Conservation (phyloP, 1,140 invertebrate genomes). For the Drosophila subpulchrella region DNA sequence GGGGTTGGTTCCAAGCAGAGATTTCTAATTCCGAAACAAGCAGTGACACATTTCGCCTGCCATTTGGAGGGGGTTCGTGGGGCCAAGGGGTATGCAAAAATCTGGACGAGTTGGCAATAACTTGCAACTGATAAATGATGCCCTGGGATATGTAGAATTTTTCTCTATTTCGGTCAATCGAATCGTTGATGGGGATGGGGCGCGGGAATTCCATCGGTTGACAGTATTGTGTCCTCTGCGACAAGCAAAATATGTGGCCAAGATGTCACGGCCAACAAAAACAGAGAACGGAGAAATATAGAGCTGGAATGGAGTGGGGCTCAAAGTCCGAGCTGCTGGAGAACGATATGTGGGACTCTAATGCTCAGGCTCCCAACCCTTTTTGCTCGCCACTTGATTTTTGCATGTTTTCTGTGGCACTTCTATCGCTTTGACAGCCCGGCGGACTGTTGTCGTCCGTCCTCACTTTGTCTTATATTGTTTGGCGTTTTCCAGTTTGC, state of each 20-base stretch:
- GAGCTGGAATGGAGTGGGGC: conserved; percentile 1
- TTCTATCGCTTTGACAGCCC: conserved; percentile 68
- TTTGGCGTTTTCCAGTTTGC: conserved; percentile 51
- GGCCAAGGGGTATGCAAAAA: conserved; percentile 58
- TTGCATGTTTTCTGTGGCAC: conserved; percentile 72
- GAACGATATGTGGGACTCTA: conserved; percentile 49
- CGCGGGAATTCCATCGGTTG: conserved; percentile 75
- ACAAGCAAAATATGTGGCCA: conserved; percentile 83
- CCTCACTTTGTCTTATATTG: conserved; percentile 63
- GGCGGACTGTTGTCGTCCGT: conserved; percentile 42
- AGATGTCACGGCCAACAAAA: conserved; percentile 61
- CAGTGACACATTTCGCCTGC: conserved; percentile 60
- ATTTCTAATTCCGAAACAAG: conserved; percentile 44
- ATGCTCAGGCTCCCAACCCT: conserved; percentile 40
- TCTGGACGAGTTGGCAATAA: conserved; percentile 75
- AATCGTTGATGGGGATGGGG: conserved; percentile 32
- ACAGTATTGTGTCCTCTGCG: conserved; percentile 79
- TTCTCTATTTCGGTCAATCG: conserved; percentile 80
- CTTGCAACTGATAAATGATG: conserved; percentile 79
- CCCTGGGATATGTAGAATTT: conserved; percentile 61
- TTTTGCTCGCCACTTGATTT: conserved; percentile 57
- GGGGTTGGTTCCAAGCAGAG: conserved; percentile 5
- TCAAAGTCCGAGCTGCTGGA: conserved; percentile 18
- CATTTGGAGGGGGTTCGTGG: neutral
- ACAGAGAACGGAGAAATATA: conserved; percentile 22